Percentiles rank a stretch among this genome's conserved stretches.
These are phyloP conservation scores for Tyto alba DNA, from an alignment of 2,113 vertebrate species.

Conservation along the genomic window DNA sequence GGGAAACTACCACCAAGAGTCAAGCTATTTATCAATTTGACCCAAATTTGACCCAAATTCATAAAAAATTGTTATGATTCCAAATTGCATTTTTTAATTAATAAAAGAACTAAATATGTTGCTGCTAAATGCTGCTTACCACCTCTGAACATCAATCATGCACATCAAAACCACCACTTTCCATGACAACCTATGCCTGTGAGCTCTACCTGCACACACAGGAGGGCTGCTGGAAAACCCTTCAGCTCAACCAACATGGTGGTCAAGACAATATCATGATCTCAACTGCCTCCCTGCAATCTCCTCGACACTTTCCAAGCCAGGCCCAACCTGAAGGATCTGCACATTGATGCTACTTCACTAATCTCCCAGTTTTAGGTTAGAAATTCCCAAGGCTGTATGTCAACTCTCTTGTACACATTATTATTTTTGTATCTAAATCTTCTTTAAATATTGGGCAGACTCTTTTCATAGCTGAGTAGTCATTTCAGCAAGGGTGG, in stretches of 20 bases:
- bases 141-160: neutral
- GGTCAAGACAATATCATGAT: neutral
- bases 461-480: slow-evolving; percentile 30
- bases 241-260: neutral
- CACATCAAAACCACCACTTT: neutral
- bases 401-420: neutral
- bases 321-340: neutral
- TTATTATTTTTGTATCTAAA: slow-evolving; percentile 21
- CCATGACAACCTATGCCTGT: neutral
- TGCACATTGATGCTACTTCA: neutral
- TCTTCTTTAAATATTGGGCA: slow-evolving; percentile 42
- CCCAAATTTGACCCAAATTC: neutral
- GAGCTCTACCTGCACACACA: neutral
- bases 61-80: neutral
- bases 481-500: slow-evolving; percentile 36
- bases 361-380: neutral
- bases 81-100: neutral
- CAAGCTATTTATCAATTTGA: neutral
- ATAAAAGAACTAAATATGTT: neutral
- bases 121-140: neutral
- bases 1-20: neutral
- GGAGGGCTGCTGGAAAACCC: neutral
- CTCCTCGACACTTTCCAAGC: neutral
- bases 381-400: neutral
- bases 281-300: neutral